phyloP scores from a whole-genome alignment of 2,888 invertebrate genomes.

The Pristionchus japonicus region DNA sequence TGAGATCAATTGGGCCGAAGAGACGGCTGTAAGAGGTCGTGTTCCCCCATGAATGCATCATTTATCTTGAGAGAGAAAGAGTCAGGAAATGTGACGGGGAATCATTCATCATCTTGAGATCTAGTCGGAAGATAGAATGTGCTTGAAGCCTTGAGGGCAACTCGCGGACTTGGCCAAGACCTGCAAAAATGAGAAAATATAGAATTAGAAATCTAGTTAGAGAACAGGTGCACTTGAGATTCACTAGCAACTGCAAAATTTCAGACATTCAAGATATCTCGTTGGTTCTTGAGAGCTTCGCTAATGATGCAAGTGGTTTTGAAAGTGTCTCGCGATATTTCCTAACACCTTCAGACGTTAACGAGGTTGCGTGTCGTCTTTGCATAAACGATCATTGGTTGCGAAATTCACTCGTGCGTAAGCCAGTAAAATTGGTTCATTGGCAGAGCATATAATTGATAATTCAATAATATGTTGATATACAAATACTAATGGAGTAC shows the following conservation, averaged over 20 bases:
- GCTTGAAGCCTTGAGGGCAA: slow-evolving; percentile 69
- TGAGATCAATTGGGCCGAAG: slow-evolving; percentile 23
- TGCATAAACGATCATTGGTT: slow-evolving; percentile 47
- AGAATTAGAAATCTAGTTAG: background rate
- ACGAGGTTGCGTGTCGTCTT: too few relatives aligned
- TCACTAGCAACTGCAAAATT: background rate
- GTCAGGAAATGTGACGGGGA: background rate
- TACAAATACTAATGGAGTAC: too few relatives aligned
- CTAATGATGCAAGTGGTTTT: background rate
- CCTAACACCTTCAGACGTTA: background rate
- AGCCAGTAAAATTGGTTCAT: too few relatives aligned
- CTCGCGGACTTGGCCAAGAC: slow-evolving; percentile 66
- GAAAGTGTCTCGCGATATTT: background rate
- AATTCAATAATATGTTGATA: too few relatives aligned
- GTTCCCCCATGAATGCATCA: background rate
- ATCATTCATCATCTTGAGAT: slow-evolving; percentile 16
- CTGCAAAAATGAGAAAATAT: slow-evolving; percentile 52
- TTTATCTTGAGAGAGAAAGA: background rate
- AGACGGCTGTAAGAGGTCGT: background rate
- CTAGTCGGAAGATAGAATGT: slow-evolving; percentile 53
- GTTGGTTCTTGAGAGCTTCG: background rate
- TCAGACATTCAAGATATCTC: background rate
- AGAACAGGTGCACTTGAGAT: background rate
- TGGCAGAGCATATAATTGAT: too few relatives aligned
- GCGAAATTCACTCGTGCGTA: too few relatives aligned